phyloP scores from a whole-genome alignment of 2,888 invertebrate genomes.

The Lasioglossum calceatum region DNA sequence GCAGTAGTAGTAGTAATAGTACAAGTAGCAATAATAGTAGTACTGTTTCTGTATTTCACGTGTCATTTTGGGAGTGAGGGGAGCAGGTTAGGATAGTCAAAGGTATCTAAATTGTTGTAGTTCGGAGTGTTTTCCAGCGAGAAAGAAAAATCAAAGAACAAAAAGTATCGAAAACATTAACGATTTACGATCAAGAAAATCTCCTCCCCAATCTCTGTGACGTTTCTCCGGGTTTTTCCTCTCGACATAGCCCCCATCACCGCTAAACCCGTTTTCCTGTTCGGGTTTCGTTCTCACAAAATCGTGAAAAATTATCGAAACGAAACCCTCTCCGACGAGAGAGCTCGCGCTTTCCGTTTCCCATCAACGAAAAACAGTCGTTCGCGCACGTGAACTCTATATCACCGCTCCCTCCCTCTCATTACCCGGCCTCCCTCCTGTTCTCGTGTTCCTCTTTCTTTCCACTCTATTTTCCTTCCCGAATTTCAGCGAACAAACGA shows the following conservation, averaged over 20 bases:
- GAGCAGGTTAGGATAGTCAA: constrained; percentile 60
- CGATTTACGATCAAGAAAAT: not conserved
- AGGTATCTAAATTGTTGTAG: constrained; percentile 8
- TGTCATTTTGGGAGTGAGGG: constrained; percentile 73
- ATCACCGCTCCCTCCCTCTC: constrained; percentile 19
- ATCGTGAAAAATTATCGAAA: constrained; percentile 21
- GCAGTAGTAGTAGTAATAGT: constrained; percentile 63
- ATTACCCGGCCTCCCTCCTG: constrained; percentile 30
- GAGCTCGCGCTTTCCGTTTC: not conserved
- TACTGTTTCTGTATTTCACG: constrained; percentile 64
- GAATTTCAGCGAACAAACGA: constrained; percentile 6
- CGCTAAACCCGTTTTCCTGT: not conserved
- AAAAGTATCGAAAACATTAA: not conserved
- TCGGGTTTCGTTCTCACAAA: not conserved
- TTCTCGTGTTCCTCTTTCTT: not conserved
- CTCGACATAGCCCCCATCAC: not conserved
- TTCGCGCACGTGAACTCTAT: not conserved
- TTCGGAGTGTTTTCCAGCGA: not conserved
- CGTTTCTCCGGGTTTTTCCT: not conserved
- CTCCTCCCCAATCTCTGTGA: not conserved
- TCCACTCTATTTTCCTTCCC: not conserved
- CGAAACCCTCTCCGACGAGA: not conserved
- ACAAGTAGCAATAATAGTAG: constrained; percentile 66
- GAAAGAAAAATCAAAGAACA: not conserved
- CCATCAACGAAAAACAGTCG: constrained; percentile 6